Evolutionary conservation across 1,140 invertebrate species (phyloP), one percentile per base, ranked within the genome.

Genomic region (Tetragonula clypearis): DNA sequence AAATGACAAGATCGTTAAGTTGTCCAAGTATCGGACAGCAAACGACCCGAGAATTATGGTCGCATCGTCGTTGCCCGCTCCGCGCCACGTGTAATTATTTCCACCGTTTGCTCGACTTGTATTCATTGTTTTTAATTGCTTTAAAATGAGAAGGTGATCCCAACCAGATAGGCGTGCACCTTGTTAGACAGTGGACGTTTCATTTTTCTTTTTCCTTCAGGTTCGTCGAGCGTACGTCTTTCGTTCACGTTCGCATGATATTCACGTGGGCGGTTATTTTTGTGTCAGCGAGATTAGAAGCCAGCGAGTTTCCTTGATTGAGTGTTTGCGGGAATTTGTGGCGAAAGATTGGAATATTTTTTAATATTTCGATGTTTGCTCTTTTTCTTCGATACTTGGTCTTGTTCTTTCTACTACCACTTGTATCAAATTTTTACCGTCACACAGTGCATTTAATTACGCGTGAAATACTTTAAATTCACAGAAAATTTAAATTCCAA

Each of bases 121-220:
- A 58, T 83, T 78, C 81, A 83, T 78, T 78, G 74, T 83, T 83
- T 83, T 78, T 77, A 83, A 83, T 83, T 83, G 69, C 74, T 35
- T 23, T 65, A 53, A 35, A 69, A 78, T 21, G 74, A 78, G 74
- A 66, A 82, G 53, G 74, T 69, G 58, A 35, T 83, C 15, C 74
- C 5, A 19, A 49, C 2, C 56, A 56, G 71, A 83, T 77, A 58
- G 23, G 17, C 62, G 65, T 68, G 21, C 73, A 77, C 74, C 81
- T 83, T 68, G 74, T 77, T 83, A 69, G 30, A 11, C 74, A n/a
- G 23, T 23, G 58, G 73, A 66, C 23, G 49, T 65, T n/a, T 76
- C 17, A 68, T 77, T 55, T 75, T 26, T 74, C 19, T 68, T 8
- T 55, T 35, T 41, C n/a, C 30, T 23, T 19, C 23, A 23, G 21